phyloP scores from a whole-genome alignment of 1,140 invertebrate genomes.

The Leguminivora glycinivorella region DNA sequence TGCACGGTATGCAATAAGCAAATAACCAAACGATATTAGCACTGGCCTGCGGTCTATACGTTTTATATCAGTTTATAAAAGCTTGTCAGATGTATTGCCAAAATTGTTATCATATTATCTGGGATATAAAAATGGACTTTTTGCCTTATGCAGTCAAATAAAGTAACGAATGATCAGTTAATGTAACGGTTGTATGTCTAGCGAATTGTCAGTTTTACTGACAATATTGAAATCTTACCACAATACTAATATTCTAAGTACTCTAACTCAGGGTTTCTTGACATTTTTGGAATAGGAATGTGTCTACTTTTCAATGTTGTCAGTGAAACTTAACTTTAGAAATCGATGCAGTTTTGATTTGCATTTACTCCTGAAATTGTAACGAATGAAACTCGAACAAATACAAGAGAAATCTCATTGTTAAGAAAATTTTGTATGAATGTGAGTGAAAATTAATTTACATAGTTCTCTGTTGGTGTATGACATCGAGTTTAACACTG shows the following conservation, averaged over 20 bases:
- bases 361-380: not conserved
- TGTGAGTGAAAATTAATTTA: not conserved
- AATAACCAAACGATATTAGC: no score
- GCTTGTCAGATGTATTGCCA: no score
- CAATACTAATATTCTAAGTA: not conserved
- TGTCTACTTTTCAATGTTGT: not conserved
- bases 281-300: not conserved
- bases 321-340: not conserved
- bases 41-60: no score
- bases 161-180: no score
- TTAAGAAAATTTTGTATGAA: not conserved
- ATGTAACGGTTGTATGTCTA: not conserved
- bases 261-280: not conserved
- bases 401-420: slow-evolving; percentile 7
- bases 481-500: not conserved
- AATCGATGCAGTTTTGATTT: not conserved
- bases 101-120: no score
- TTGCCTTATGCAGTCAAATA: no score
- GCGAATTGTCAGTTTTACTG: not conserved
- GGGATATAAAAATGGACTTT: no score
- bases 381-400: slow-evolving; percentile 9
- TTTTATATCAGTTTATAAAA: no score
- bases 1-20: no score
- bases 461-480: not conserved
- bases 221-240: not conserved